Conservation (phyloP, 2,113 vertebrate genomes). For the Butorides virescens region DNA sequence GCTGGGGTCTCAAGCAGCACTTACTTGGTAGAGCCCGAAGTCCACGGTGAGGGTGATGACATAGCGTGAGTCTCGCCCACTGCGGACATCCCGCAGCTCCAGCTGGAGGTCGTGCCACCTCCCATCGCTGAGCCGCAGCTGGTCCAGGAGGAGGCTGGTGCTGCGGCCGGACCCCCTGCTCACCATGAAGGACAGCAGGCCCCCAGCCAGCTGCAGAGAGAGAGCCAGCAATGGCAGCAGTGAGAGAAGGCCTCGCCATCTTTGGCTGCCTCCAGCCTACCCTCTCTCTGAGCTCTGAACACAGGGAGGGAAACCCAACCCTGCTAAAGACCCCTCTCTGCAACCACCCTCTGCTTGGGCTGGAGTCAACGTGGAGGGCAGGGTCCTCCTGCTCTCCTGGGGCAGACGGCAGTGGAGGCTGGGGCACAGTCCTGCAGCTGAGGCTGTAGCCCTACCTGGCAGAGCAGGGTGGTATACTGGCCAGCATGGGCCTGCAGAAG, state of each 20-base stretch:
- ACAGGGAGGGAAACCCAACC: background rate
- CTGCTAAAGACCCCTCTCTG: background rate
- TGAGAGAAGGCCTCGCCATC: background rate
- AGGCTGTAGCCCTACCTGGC: conserved; percentile 79
- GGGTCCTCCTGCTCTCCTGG: background rate
- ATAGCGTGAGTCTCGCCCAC: conserved; percentile 83
- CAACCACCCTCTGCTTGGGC: background rate
- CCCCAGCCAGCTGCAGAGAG: conserved; percentile 82
- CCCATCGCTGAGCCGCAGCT: conserved; percentile 90
- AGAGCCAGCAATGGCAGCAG: background rate
- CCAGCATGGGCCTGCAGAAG: conserved; percentile 92
- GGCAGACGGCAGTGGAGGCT: background rate
- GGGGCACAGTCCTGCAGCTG: background rate
- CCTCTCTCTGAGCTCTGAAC: background rate
- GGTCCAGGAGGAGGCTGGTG: conserved; percentile 87
- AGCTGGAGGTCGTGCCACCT: conserved; percentile 94
- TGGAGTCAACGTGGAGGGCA: background rate
- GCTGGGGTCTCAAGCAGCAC: background rate
- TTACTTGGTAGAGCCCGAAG: conserved; percentile 93
- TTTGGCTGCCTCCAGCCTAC: background rate
- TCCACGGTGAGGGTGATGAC: conserved; percentile 90
- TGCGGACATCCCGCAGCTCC: conserved; percentile 88
- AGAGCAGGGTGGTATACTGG: conserved; percentile 89
- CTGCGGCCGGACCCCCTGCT: conserved; percentile 79
- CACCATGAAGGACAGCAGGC: conserved; percentile 89